Evolutionary conservation across 2,888 invertebrate genomes (phyloP), one percentile per base, ranked within the genome.

Genomic region (Teinopalpus imperialis): DNA sequence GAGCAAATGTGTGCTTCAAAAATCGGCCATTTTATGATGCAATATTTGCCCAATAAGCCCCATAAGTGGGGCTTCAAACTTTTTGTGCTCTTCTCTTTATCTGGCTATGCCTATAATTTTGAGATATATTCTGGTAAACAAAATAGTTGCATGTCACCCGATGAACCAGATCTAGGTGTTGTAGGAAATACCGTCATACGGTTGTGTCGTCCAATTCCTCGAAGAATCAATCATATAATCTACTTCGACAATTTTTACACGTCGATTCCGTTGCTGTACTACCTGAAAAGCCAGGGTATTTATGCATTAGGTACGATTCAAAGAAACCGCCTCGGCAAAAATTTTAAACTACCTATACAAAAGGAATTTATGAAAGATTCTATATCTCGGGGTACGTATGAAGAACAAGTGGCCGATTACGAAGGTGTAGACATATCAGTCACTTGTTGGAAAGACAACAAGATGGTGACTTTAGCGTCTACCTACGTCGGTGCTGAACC

Each of bases 401-500:
- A 36, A 12, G 42, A 47, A 35, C 29, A 12, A 7, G 32, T 27
- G 7, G 32, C 47, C 6, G 13, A 36, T 16, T 36, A 26, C 20
- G 32, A 48, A 18, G 37, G 32, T 9, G 21, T 42, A 3, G 42
- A 47, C 26, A 36, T 47, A n/a, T 24, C 31, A n/a, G 31, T 30
- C 3, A 35, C 30, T n/a, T 20, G 26, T 14, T 46, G 46, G 46
- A 46, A 40, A 14, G 37, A 43, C 13, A 43, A 36, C 21, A 30
- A 43, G 14, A 12, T n/a, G 34, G 64, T 66, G 10, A 49, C 43
- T 9, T 47, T 61, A 29, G 32, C 51, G 1, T 65, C 62, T 14
- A 57, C 54, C 23, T 64, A 56, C 54, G 55, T 53, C 43, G 63
- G 61, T 24, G 42, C 52, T 18, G 37, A 56, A 41, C 62, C 63